These are phyloP conservation scores for Condylostylus longicornis DNA, from an alignment of 1,140 invertebrate genomes.

Conservation along the genomic window DNA sequence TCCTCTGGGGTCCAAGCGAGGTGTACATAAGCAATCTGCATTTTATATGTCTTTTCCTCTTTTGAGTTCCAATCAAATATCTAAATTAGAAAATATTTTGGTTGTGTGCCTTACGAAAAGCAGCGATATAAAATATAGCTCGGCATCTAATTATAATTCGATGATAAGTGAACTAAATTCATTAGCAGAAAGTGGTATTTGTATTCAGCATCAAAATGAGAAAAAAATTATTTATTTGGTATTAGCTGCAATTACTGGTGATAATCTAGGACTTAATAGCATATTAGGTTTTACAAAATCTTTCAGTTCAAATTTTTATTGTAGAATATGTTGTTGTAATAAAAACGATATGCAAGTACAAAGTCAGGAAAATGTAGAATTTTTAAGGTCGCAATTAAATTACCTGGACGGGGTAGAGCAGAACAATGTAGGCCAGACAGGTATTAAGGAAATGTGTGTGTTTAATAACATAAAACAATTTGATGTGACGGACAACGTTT, in stretches of 20 bases:
- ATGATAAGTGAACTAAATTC: background rate
- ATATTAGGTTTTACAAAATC: constrained; percentile 15
- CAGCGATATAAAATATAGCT: background rate
- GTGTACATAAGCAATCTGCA: background rate
- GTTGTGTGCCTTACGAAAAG: too few species aligned
- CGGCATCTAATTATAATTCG: background rate
- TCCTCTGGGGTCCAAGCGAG: background rate
- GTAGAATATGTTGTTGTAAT: constrained; percentile 15
- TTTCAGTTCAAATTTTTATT: constrained; percentile 17
- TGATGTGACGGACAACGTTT: constrained; percentile 23
- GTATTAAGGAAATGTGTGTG: constrained; percentile 21
- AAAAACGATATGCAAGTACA: constrained; percentile 7
- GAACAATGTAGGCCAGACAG: constrained; percentile 8
- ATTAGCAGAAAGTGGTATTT: constrained; percentile 1
- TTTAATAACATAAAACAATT: constrained; percentile 20
- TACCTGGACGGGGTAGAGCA: background rate
- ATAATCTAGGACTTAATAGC: constrained; percentile 17
- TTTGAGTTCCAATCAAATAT: background rate
- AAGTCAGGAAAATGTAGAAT: constrained; percentile 8
- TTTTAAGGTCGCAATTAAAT: background rate
- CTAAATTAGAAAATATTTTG: constrained; percentile 1
- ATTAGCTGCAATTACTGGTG: constrained; percentile 13
- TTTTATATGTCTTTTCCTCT: constrained; percentile 2
- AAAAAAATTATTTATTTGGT: constrained; percentile 12
- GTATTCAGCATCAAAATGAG: background rate